Evolutionary conservation across 2,113 vertebrate species (phyloP), one percentile per base, ranked within the genome.

Genomic region (Spea multiplicata): DNA sequence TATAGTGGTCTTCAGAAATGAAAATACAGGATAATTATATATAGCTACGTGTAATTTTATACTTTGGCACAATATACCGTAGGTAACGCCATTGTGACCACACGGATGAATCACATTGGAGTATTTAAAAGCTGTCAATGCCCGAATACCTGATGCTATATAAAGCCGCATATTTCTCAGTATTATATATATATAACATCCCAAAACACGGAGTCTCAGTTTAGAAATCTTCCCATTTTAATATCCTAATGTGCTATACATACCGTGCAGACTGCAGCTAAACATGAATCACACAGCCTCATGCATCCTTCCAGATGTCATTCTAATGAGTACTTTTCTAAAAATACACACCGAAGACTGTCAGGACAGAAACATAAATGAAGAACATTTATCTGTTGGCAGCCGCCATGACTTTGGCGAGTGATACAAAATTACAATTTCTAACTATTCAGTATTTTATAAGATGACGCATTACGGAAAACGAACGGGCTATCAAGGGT

Each of bases 291-390:
- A 79, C 62, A 44, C 5, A 50, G 9, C 16, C 66, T 62, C 14
- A 44, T n/a, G 61, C 77, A 65, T 44, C 14, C 44, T 73, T 66
- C 77, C 70, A 66, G 49, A 59, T 79, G 77, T 79, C 77, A 72
- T 57, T 48, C 59, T 73, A 79, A 66, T 79, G 77, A 79, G 44
- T 57, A n/a, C 5, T 47, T 48, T 73, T 66, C 77, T 73, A 79
- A 64, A 79, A 79, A 79, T 79, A 79, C 46, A 45, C 62, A 61
- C n/a, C 47, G 9, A 73, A 14, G 70, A 79, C 46, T 76, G 65
- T 76, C 74, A 76, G 74, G 65, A 59, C 52, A 7, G 53, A 67
- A 53, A 13, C 44, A 13, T 12, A 79, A 65, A 66, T 66, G 62
- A 71, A 73, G 70, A 44, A 49, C 59, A 57, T 73, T 66, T 55